These are phyloP conservation scores for Eurytoma californica DNA, from an alignment of 2,888 invertebrate species.

Conservation along the genomic window DNA sequence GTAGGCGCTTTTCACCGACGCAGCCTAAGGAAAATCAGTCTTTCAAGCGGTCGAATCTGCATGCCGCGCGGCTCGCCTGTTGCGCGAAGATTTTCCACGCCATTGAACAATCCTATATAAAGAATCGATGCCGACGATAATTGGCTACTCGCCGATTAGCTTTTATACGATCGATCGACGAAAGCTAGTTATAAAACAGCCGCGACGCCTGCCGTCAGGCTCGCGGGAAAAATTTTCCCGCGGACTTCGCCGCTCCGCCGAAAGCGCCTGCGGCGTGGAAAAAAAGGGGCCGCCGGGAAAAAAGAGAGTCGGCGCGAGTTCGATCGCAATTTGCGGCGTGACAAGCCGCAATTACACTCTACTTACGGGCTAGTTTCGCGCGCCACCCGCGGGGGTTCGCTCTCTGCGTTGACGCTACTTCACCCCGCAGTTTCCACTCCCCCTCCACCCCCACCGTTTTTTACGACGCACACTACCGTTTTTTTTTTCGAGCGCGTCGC, in stretches of 20 bases:
- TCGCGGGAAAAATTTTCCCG: too few species aligned
- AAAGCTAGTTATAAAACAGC: neutral
- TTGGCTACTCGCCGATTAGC: constrained; percentile 13
- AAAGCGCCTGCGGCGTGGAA: too few species aligned
- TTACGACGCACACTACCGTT: too few species aligned
- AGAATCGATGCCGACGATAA: constrained; percentile 34
- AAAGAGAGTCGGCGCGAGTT: neutral
- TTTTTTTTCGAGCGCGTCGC: neutral
- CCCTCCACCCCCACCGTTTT: neutral
- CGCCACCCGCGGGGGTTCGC: neutral
- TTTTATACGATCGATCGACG: constrained; percentile 5
- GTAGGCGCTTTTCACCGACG: too few species aligned
- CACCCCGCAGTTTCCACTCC: neutral
- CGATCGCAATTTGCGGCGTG: constrained; percentile 29
- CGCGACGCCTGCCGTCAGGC: too few species aligned
- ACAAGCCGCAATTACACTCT: constrained; percentile 36
- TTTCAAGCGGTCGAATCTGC: constrained; percentile 2
- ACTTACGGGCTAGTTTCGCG: neutral
- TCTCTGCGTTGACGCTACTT: neutral
- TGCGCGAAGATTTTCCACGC: constrained; percentile 32
- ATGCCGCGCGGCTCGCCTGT: constrained; percentile 8
- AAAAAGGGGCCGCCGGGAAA: neutral
- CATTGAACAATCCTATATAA: constrained; percentile 36
- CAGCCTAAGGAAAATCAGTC: neutral
- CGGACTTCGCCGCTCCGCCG: too few species aligned